Conservation (phyloP, 2,888 invertebrate species). For the Ischnus inquisitorius region DNA sequence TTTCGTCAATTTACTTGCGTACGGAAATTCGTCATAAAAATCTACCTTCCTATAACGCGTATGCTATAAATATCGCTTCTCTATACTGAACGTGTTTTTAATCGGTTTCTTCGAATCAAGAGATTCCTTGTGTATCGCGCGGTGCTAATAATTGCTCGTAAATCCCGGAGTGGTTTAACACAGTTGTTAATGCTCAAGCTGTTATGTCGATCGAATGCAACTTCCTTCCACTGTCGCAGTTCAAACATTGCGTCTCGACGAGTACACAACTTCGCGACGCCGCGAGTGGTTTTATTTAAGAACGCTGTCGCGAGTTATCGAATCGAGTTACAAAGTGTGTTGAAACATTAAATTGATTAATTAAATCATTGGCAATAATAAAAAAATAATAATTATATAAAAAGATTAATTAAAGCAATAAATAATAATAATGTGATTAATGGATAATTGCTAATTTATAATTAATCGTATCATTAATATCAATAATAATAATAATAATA, state of each 20-base stretch:
- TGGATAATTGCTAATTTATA: too few relatives aligned
- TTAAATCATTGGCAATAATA: background rate
- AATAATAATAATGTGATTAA: too few relatives aligned
- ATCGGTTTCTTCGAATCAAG: background rate
- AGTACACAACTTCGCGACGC: background rate
- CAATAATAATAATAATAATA: too few relatives aligned
- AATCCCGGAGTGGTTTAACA: background rate
- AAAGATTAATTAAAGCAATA: background rate
- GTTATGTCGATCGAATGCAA: slow-evolving; percentile 40
- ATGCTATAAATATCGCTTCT: background rate
- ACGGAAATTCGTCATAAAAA: too few relatives aligned
- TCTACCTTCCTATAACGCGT: too few relatives aligned
- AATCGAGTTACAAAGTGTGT: background rate
- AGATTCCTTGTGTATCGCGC: background rate
- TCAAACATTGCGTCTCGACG: background rate
- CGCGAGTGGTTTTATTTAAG: background rate
- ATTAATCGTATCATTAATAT: too few relatives aligned
- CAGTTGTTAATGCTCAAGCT: slow-evolving; percentile 29
- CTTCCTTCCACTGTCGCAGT: slow-evolving; percentile 11
- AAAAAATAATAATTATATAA: background rate
- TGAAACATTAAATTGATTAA: background rate
- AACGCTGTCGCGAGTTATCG: background rate
- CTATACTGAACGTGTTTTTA: background rate
- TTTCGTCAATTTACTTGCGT: too few relatives aligned
- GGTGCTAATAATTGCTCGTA: background rate